phyloP scores from a whole-genome alignment of 2,797 vertebrate genomes.

The Spea hammondii region DNA sequence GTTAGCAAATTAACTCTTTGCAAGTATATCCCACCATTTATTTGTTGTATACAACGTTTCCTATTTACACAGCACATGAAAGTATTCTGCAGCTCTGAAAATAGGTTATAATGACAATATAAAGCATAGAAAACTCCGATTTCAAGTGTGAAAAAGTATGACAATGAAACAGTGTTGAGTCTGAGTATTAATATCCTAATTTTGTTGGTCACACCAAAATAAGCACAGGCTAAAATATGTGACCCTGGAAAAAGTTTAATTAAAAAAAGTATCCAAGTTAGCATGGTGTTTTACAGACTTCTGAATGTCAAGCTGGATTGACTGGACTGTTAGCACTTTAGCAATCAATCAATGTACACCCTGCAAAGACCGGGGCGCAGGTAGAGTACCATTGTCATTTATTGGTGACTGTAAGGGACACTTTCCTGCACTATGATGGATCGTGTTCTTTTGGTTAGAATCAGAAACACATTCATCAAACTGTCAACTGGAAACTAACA shows the following conservation, averaged over 20 bases:
- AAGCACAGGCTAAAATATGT: background rate
- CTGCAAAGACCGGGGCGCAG: slow-evolving; percentile 25
- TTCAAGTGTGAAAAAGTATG: no score
- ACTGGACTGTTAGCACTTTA: background rate
- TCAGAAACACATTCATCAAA: slow-evolving; percentile 49
- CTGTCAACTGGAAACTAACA: slow-evolving; percentile 46
- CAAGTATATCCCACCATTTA: no score
- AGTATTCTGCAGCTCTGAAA: no score
- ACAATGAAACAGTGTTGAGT: no score
- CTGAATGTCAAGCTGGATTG: background rate
- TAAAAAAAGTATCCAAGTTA: background rate
- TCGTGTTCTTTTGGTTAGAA: slow-evolving; percentile 42
- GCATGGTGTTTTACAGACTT: background rate
- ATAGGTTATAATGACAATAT: no score
- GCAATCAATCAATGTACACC: slow-evolving; percentile 6
- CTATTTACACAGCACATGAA: no score
- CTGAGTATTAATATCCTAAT: no score
- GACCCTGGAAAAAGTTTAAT: background rate
- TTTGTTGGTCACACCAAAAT: no score
- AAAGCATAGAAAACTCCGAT: no score
- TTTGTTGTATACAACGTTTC: no score
- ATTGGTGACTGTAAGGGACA: slow-evolving; percentile 34
- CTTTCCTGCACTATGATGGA: slow-evolving; percentile 41
- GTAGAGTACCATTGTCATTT: slow-evolving; percentile 46
- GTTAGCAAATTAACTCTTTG: no score